A percentile compares a stretch with the other conserved stretches of the same genome.
These are phyloP conservation scores for Pasiphila rectangulata DNA, from an alignment of 2,888 invertebrate genomes.

Conservation along the genomic window DNA sequence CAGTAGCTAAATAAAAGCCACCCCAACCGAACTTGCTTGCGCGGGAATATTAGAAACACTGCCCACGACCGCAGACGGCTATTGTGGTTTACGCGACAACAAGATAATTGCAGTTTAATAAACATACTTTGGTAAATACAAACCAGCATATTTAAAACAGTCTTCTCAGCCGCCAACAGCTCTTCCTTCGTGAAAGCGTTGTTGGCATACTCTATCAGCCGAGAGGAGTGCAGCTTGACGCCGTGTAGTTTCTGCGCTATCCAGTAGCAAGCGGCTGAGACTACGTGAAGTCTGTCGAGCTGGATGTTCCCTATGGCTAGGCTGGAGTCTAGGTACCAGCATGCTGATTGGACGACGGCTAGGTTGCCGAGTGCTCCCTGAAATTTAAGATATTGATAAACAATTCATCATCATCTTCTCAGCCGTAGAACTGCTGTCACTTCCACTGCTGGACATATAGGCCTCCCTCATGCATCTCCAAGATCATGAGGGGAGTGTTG, in stretches of 20 bases:
- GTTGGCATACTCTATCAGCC: slow-evolving; percentile 46
- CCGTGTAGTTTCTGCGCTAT: slow-evolving; percentile 62
- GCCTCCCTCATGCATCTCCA: no score
- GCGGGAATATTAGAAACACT: no score
- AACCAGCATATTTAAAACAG: slow-evolving; percentile 53
- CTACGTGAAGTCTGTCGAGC: slow-evolving; percentile 53
- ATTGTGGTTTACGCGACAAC: no score
- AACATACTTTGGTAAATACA: slow-evolving; percentile 21
- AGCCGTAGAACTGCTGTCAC: no score
- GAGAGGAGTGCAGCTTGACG: slow-evolving; percentile 36
- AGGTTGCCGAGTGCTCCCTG: slow-evolving; percentile 57
- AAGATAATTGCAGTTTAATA: background rate
- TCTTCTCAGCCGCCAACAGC: slow-evolving; percentile 50
- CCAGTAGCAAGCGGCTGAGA: slow-evolving; percentile 66
- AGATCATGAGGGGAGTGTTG: no score
- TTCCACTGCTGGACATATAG: no score
- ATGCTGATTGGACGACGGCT: slow-evolving; percentile 54
- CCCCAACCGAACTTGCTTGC: no score
- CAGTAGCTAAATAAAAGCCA: no score
- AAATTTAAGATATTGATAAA: no score
- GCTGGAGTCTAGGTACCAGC: slow-evolving; percentile 62
- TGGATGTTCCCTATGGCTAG: slow-evolving; percentile 40
- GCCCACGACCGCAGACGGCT: no score
- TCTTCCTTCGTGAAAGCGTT: slow-evolving; percentile 44
- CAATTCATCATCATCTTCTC: no score